These are phyloP conservation scores for Podarcis muralis DNA, from an alignment of 2,113 vertebrate species.

Conservation along the genomic window DNA sequence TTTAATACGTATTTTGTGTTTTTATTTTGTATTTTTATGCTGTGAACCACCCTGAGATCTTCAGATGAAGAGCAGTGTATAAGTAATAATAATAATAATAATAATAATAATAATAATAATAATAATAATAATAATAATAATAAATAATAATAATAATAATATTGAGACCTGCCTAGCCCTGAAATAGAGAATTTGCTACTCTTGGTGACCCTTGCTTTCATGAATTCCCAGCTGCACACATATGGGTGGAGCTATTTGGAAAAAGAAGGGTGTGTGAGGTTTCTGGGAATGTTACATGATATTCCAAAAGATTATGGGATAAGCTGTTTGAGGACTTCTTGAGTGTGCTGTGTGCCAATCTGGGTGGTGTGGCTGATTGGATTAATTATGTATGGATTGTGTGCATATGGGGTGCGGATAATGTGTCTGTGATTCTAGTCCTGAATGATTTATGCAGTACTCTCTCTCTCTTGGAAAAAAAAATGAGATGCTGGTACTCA, in stretches of 20 bases:
- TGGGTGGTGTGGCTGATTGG: not conserved
- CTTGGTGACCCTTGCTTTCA: not conserved
- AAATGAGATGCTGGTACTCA: too few relatives aligned
- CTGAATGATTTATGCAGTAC: not conserved
- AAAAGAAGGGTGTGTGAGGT: not conserved
- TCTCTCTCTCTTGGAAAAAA: too few relatives aligned
- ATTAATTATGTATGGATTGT: not conserved
- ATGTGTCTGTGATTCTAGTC: not conserved
- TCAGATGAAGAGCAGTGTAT: too few relatives aligned
- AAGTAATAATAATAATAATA: too few relatives aligned
- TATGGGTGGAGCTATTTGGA: not conserved
- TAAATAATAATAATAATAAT: too few relatives aligned
- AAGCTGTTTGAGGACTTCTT: not conserved
- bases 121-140: too few relatives aligned
- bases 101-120: too few relatives aligned
- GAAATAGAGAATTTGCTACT: not conserved
- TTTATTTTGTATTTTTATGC: too few relatives aligned
- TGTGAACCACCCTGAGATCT: too few relatives aligned
- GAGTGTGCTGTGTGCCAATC: not conserved
- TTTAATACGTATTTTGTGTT: too few relatives aligned
- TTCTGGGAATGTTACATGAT: not conserved
- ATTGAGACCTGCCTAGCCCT: not conserved
- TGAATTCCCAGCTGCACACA: not conserved
- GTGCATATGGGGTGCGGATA: not conserved
- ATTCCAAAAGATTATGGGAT: not conserved